Base-by-base conservation (phyloP, 2,113 vertebrate species). In the Rutilus rutilus region DNA sequence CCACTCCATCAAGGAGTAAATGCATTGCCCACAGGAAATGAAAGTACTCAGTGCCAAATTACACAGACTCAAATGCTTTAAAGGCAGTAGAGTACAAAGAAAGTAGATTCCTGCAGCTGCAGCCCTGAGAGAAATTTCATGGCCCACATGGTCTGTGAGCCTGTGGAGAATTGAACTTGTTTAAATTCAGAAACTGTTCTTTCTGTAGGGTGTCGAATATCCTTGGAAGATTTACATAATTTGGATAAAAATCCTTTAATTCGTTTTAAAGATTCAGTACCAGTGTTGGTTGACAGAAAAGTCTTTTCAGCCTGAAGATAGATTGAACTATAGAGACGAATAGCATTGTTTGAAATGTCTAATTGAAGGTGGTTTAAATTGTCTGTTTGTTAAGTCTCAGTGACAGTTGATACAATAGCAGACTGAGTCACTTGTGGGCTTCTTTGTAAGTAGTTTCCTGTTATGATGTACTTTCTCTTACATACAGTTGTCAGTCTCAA, bases 161-260 rank as follows among this genome's bases (percentile, higher is more conserved):
- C 77, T 88, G 78, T 90, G 89, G 91, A 90, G 92, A 92, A 91
- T 85, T 87, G 78, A 86, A 86, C 85, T 89, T 85, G 89, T 93
- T 94, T 93, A 93, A 93, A 93, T 91, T 93, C 92, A 91, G 88
- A 92, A 92, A 93, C 92, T 91, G 91, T 91, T 93, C 91, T 90
- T 91, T 90, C 90, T 90, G 86, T 93, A 83, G 85, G 88, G 42
- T 91, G 89, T 90, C 88, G 90, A 94, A 94, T 90, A 86, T 64
- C 78, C 36, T 64, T 64, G 64, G 67, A 75, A 25, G 67, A 81
- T 81, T 79, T 60, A 54, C 57, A 73, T 82, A 81, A 82, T 81
- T 81, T 80, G 60, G 78, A 86, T 42, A 30, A 60, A 73, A 85
- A 79, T 71, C 54, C 50, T 42, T 71, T 79, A 36, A 71, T 71